Base-by-base conservation (phyloP, 2,888 invertebrate species). In the Drosophila dives region DNA sequence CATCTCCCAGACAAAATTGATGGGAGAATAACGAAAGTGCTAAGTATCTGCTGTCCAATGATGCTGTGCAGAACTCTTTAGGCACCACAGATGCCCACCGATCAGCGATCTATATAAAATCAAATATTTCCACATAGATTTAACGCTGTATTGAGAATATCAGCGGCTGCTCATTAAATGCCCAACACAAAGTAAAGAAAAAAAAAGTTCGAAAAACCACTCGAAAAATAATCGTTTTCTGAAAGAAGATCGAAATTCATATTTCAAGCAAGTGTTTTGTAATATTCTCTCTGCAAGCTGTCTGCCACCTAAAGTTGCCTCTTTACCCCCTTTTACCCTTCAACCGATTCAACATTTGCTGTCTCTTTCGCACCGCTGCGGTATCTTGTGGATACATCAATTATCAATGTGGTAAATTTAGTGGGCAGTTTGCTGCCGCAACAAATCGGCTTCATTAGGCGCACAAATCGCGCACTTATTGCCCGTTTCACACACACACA, bases 41-140 rank as follows among this genome's bases (percentile, higher is more conserved):
- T 76, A 73, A 73, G 67, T 75, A 65, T 69, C 75, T 45, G 72
- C 48, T 40, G 64, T 40, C 15, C 36, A 40, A 23, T 86, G 85
- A 87, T 75, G 68, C 51, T 87, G 70, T 75, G 78, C 87, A 87
- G 85, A 85, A 74, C 71, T 75, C 45, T 59, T 34, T 6, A 23
- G 38, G 32, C 15, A 20, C n/a, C 29, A 12, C 48, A 29, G 58
- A 40, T 64, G 45, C 5, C 45, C 23, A 20, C 8, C 42, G 55
- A 63, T 36, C 60, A 7, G 51, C 38, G 51, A 64, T 54, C 81
- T 83, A 86, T 86, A 86, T 88, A 72, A 86, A 83, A 83, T 88
- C 70, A 86, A 86, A 86, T 88, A 83, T 86, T 83, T 86, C 76
- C 88, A 86, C 86, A 86, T 66, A 63, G 74, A 78, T 83, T 74